These are phyloP conservation scores for Noctua fimbriata DNA, from an alignment of 2,888 invertebrate genomes.

Conservation along the genomic window DNA sequence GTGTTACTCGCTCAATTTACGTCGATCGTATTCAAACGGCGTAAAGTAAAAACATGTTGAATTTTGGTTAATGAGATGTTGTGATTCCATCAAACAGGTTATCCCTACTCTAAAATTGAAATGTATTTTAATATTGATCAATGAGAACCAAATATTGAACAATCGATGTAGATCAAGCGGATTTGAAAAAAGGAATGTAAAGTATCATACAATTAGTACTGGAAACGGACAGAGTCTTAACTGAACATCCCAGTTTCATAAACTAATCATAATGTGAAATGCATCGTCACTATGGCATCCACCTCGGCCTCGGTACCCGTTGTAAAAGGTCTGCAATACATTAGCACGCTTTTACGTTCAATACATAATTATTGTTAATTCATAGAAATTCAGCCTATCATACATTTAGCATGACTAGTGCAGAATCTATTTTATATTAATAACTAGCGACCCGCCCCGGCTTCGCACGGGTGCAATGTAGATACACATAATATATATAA, in stretches of 20 bases:
- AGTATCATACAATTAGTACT: constrained; percentile 66
- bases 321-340: constrained; percentile 34
- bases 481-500: no score
- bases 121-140: not conserved
- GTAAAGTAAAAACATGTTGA: not conserved
- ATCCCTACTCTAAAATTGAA: not conserved
- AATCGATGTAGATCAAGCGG: constrained; percentile 61
- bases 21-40: not conserved
- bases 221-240: constrained; percentile 47
- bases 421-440: constrained; percentile 65
- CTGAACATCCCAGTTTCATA: constrained; percentile 58
- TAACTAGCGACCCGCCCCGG: constrained; percentile 12
- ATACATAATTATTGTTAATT: constrained; percentile 35
- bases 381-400: constrained; percentile 29
- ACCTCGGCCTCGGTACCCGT: constrained; percentile 40
- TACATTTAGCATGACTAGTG: constrained; percentile 58
- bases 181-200: constrained; percentile 76
- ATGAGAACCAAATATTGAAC: not conserved
- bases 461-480: no score
- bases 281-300: constrained; percentile 62
- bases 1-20: constrained; percentile 28
- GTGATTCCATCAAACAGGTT: not conserved
- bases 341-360: constrained; percentile 28
- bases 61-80: not conserved
- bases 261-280: constrained; percentile 60